Evolutionary conservation across 53 echinoderm and acorn worm genomes (phyloP).

Genomic region (Actinopyga echinites): DNA sequence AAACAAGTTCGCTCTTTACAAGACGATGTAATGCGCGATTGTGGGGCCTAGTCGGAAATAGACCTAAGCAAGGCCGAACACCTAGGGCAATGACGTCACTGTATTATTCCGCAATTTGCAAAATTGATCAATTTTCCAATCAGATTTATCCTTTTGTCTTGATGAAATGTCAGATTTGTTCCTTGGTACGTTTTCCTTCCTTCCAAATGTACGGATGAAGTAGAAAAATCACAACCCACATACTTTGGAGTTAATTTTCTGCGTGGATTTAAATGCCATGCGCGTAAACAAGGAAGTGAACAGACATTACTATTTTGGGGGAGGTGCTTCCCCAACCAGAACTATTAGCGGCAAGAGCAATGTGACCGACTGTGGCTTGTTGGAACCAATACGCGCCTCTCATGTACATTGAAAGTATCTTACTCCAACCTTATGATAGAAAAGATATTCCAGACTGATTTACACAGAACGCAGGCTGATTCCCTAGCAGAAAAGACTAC

Average conservation of each 20-base stretch:
- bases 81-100: slow-evolving; percentile 40
- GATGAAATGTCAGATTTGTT: no score
- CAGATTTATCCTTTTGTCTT: no score
- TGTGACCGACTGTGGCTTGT: background rate
- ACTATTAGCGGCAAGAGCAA: slow-evolving; percentile 8
- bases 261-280: slow-evolving; percentile 7
- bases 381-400: slow-evolving; percentile 35
- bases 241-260: slow-evolving; percentile 17
- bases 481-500: slow-evolving; percentile 27
- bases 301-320: slow-evolving; percentile 47
- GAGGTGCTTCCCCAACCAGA: slow-evolving; percentile 49
- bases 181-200: no score
- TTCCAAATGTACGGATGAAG: no score
- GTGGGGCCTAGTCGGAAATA: slow-evolving; percentile 54
- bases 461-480: slow-evolving; percentile 8
- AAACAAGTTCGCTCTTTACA: slow-evolving; percentile 48
- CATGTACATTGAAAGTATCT: background rate
- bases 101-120: slow-evolving; percentile 28
- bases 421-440: slow-evolving; percentile 11
- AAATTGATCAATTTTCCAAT: no score
- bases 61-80: slow-evolving; percentile 46
- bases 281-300: slow-evolving; percentile 44
- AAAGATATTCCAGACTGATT: slow-evolving; percentile 27
- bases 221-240: background rate
- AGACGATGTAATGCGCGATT: slow-evolving; percentile 55